Base-by-base conservation (phyloP, 2,888 invertebrate species). In the Sabatieria punctata region DNA sequence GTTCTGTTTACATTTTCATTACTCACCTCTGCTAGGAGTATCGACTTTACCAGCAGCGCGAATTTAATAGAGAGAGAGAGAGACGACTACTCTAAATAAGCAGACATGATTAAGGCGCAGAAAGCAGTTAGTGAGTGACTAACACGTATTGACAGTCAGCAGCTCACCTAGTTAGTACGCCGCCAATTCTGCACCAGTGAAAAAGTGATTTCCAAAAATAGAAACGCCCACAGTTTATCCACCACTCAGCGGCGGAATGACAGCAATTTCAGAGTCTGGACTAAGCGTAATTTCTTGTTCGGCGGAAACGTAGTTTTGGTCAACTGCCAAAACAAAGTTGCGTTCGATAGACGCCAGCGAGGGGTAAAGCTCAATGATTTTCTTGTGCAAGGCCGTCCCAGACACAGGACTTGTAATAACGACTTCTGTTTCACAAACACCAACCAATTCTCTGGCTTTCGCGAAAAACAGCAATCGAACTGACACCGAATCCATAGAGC, bases 171-270 rank as follows among this genome's bases (percentile, higher is more conserved):
- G n/a, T n/a, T n/a, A n/a, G n/a, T n/a, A n/a, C n/a, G n/a, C n/a
- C n/a, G n/a, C n/a, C n/a, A n/a, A n/a, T n/a, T n/a, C n/a, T n/a
- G n/a, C n/a, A n/a, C n/a, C n/a, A n/a, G n/a, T n/a, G n/a, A n/a
- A n/a, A n/a, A n/a, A n/a, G n/a, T n/a, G n/a, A n/a, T n/a, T n/a
- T n/a, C n/a, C n/a, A n/a, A n/a, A n/a, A n/a, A n/a, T n/a, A n/a
- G n/a, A n/a, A n/a, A n/a, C n/a, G 38, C 6, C 8, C 18, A 15
- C 41, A 11, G 38, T 36, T 39, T 39, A 44, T 39, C 44, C 44
- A n/a, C 44, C 44, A 21, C 44, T 38, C 22, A 44, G 15, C 8
- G 44, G 44, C 4, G 44, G 44, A 40, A 44, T 44, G n/a, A 44
- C n/a, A 6, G 44, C 44, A 15, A 44, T 15, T 44, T 44, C 44